Evolutionary conservation across 2,113 vertebrate genomes (phyloP).

Genomic region (Tyto alba): DNA sequence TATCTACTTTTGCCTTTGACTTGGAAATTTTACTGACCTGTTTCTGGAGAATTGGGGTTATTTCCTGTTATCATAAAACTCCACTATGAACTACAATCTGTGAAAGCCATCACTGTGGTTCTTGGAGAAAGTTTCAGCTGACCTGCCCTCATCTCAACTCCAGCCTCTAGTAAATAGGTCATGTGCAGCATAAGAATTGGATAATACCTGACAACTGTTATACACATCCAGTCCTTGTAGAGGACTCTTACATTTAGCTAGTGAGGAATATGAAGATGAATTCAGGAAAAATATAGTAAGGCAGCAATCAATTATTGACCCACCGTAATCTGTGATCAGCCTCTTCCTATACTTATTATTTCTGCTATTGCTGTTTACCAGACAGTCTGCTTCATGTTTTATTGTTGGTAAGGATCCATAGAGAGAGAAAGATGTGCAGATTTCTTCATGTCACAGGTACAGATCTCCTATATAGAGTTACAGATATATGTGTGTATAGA

Average conservation of each 20-base stretch:
- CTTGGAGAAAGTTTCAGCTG: background rate
- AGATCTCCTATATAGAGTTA: background rate
- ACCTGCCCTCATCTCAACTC: background rate
- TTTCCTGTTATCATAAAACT: background rate
- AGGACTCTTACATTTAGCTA: background rate
- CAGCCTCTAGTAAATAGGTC: background rate
- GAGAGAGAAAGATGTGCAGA: too few relatives aligned
- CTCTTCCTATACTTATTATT: background rate
- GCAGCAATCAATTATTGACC: background rate
- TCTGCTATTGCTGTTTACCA: background rate
- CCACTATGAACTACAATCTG: background rate
- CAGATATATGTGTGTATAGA: background rate
- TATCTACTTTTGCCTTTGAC: background rate
- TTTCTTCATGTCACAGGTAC: background rate
- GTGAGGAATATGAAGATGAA: background rate
- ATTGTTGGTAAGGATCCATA: background rate
- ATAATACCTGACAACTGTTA: background rate
- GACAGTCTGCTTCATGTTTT: background rate
- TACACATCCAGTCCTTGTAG: background rate
- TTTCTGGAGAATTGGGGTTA: background rate
- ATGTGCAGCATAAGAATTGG: background rate
- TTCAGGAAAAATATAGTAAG: background rate
- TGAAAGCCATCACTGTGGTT: background rate
- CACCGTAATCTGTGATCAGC: background rate
- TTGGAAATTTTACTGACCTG: background rate